These are phyloP conservation scores for Melipona beecheii DNA, from an alignment of 2,888 invertebrate genomes.

Conservation along the genomic window DNA sequence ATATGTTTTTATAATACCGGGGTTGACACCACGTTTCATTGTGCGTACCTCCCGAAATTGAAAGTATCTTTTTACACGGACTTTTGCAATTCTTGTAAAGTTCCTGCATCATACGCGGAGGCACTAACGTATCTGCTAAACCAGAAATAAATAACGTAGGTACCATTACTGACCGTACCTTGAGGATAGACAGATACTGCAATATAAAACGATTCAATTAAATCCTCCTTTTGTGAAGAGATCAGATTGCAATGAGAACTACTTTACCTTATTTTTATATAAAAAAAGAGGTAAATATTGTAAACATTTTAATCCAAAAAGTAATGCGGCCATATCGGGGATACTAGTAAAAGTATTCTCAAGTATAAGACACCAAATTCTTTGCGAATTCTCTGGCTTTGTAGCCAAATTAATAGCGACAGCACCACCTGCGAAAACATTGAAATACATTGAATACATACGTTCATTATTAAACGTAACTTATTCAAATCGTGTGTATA, in stretches of 20 bases:
- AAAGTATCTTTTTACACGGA: slow-evolving; percentile 90
- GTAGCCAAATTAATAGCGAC: slow-evolving; percentile 95
- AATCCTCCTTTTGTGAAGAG: background rate
- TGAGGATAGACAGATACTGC: slow-evolving; percentile 90
- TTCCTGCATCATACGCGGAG: slow-evolving; percentile 95
- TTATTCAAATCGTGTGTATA: slow-evolving; percentile 72
- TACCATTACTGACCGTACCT: slow-evolving; percentile 89
- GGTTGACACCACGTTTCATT: slow-evolving; percentile 97
- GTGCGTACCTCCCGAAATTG: slow-evolving; percentile 94
- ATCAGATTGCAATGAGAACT: background rate
- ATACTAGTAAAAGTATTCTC: slow-evolving; percentile 98
- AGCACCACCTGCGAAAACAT: slow-evolving; percentile 89
- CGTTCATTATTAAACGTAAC: background rate
- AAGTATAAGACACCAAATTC: slow-evolving; percentile 94
- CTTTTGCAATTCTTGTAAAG: slow-evolving; percentile 91
- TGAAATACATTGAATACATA: background rate
- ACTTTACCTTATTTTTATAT: slow-evolving; percentile 94
- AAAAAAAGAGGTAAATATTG: slow-evolving; percentile 92
- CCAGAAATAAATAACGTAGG: slow-evolving; percentile 96
- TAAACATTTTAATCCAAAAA: slow-evolving; percentile 90
- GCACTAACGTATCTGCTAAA: slow-evolving; percentile 93
- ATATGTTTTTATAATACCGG: slow-evolving; percentile 88
- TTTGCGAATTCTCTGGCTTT: slow-evolving; percentile 90
- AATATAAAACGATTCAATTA: slow-evolving; percentile 72
- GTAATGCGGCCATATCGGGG: slow-evolving; percentile 94